A percentile compares a stretch with the other conserved stretches of the same genome.
Conservation (phyloP, 2,113 vertebrate species). For the Ramphastos sulfuratus region DNA sequence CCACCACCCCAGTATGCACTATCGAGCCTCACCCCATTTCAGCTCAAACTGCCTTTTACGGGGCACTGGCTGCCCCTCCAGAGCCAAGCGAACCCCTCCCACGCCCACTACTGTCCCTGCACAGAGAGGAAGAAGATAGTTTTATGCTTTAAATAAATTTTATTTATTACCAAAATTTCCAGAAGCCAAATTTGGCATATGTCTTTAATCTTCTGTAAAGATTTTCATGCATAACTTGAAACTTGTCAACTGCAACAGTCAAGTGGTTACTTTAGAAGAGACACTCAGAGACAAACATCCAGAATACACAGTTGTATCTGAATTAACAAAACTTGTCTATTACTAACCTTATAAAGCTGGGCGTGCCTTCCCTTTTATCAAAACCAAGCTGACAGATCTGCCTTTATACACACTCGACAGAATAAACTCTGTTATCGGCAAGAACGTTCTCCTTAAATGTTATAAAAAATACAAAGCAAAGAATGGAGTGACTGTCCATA, state of each 20-base stretch:
- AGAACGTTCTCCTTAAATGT: constrained; percentile 68
- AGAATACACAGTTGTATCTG: constrained; percentile 58
- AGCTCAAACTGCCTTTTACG: background rate
- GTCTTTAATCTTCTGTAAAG: background rate
- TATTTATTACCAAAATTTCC: constrained; percentile 72
- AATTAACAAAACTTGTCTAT: constrained; percentile 69
- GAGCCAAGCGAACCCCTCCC: background rate
- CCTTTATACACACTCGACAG: constrained; percentile 66
- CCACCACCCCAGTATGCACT: fast-evolving
- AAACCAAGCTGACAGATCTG: constrained; percentile 68
- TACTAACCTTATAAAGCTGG: constrained; percentile 76
- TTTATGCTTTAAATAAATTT: constrained; percentile 63
- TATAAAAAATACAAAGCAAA: constrained; percentile 56
- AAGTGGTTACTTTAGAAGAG: constrained; percentile 50
- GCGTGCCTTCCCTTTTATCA: constrained; percentile 71
- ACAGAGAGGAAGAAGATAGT: background rate
- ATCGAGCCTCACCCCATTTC: fast-evolving
- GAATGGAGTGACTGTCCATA: constrained; percentile 68
- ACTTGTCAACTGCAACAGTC: constrained; percentile 57
- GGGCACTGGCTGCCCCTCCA: background rate
- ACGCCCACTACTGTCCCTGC: background rate
- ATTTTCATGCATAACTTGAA: constrained; percentile 61
- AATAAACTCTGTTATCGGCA: constrained; percentile 69
- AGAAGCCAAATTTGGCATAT: constrained; percentile 45
- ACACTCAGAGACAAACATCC: constrained; percentile 71